Evolutionary conservation across 2,797 vertebrate genomes (phyloP), one percentile per base, ranked within the genome.

Genomic region (Leucoraja ocellata): DNA sequence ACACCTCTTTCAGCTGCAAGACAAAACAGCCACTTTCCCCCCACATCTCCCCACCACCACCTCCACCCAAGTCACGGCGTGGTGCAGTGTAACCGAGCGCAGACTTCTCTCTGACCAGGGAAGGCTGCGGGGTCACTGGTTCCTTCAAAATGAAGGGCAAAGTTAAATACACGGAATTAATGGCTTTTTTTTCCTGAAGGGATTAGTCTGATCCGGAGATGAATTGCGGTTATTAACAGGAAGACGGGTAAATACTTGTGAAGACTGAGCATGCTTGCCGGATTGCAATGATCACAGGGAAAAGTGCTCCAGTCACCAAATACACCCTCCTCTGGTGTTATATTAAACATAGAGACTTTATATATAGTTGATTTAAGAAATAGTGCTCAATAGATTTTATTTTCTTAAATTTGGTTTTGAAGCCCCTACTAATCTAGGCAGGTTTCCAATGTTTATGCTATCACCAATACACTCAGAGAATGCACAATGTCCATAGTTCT

Each of bases 81-180:
- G 58, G 58, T 65, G 1, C 4, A 9, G 36, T 91, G 36, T 39
- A 39, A 91, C 39, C 63, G 88, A 25, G 68, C 73, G 46, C 68
- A 7, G 32, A 39, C 88, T 91, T 94, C 94, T 93, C 94, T 96
- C 96, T 96, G 96, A 94, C 95, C 95, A 96, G 95, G 96, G 96
- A 95, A 95, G 95, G 94, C 95, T 95, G 95, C 94, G 95, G 95
- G 21, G 96, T 95, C 96, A 95, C 95, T 95, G 95, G 96, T 96
- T 97, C 96, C 96, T 97, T 97, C 96, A 97, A 97, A 97, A 95
- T 96, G 96, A 97, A 97, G 96, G 96, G 96, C 95, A 95, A 94
- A 95, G 95, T 95, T 95, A 96, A 96, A 94, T 95, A 95, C 94
- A 94, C 95, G 92, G 94, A 94, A 94, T 95, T 95, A 95, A 96